Conservation (phyloP, 2,888 invertebrate genomes). For the Leuctra nigra region DNA sequence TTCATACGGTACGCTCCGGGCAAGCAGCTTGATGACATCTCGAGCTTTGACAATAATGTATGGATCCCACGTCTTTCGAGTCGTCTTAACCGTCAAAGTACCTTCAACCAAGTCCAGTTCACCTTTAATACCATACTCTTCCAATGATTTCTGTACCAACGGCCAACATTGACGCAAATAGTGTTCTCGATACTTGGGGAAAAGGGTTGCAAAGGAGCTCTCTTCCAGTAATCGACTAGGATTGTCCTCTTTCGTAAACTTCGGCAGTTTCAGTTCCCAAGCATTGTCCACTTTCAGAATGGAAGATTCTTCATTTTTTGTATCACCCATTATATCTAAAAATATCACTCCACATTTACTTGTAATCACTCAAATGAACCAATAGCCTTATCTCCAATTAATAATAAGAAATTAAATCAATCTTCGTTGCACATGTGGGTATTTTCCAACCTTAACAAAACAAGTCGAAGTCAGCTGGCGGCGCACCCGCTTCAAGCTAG, state of each 20-base stretch:
- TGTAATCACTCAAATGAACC: no score
- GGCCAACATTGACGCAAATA: constrained; percentile 96
- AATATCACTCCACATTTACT: no score
- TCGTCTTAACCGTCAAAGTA: constrained; percentile 91
- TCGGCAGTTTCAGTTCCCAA: constrained; percentile 79
- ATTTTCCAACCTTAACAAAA: no score
- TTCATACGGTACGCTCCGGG: constrained; percentile 94
- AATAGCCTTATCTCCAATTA: no score
- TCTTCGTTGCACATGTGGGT: no score
- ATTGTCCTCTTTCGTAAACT: constrained; percentile 84
- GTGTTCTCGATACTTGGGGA: constrained; percentile 95
- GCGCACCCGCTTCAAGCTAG: no score
- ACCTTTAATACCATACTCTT: constrained; percentile 71
- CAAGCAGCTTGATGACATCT: constrained; percentile 90
- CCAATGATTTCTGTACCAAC: constrained; percentile 77
- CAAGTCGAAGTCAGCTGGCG: no score
- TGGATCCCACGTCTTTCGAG: constrained; percentile 97
- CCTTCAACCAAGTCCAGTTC: constrained; percentile 91
- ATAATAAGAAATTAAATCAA: no score
- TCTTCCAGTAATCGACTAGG: constrained; percentile 83
- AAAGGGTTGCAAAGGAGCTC: constrained; percentile 93
- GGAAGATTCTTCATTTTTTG: constrained; percentile 34
- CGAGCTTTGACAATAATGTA: constrained; percentile 93
- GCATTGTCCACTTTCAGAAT: constrained; percentile 70
- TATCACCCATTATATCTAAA: not conserved